A percentile compares a stretch with the other conserved stretches of the same genome.
These are phyloP conservation scores for Aythya baeri DNA, from an alignment of 2,113 vertebrate species.

Conservation along the genomic window DNA sequence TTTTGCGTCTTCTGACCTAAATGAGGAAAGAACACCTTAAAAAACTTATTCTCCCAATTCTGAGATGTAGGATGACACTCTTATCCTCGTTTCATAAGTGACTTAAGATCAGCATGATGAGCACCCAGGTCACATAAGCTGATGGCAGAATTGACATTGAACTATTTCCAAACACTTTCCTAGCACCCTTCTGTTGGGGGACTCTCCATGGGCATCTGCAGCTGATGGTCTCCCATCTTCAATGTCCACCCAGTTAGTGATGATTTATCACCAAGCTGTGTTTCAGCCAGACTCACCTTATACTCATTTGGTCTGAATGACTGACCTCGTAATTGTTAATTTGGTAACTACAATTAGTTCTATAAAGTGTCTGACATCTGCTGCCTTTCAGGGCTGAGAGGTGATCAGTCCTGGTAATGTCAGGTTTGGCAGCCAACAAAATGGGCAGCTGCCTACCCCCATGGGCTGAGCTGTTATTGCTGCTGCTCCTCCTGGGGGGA, in stretches of 20 bases:
- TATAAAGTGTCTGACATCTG: neutral
- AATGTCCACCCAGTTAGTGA: neutral
- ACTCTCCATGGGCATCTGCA: neutral
- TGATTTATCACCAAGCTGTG: neutral
- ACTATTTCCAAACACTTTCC: neutral
- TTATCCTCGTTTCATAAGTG: fast-evolving
- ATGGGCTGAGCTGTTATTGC: neutral
- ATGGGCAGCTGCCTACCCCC: neutral
- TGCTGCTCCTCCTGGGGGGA: neutral
- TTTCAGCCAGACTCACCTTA: neutral
- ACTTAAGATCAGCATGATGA: neutral
- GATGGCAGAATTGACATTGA: neutral
- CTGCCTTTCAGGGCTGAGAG: neutral
- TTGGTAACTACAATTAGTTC: neutral
- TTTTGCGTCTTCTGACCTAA: neutral
- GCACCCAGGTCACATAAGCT: neutral
- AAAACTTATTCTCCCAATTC: neutral
- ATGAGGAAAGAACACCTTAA: neutral
- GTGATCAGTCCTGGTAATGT: neutral
- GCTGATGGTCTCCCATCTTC: neutral
- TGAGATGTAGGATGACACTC: neutral
- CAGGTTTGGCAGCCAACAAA: neutral
- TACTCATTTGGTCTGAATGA: neutral
- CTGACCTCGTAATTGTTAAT: neutral
- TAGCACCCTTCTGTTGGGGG: neutral